Base-by-base conservation (phyloP, 2,797 vertebrate species). In the Halcyon smyrnensis region DNA sequence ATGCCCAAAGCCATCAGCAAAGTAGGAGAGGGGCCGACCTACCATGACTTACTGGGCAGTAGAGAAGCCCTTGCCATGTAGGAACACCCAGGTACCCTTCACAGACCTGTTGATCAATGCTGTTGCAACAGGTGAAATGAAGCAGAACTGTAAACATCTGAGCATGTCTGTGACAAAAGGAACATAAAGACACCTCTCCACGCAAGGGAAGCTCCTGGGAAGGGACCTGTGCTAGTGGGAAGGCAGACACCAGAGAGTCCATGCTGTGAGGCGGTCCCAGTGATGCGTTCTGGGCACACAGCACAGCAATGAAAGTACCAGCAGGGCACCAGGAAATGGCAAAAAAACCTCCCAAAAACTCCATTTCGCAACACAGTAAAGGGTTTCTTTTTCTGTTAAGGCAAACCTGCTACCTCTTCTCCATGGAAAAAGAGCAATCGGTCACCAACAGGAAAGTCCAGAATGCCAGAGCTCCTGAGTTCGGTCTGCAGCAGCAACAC, bases 71-170 rank as follows among this genome's bases (percentile, higher is more conserved):
- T n/a, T 28, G 71, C 12, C 62, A 16, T 0, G 3, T 1, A 36
- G 41, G 25, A 71, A 23, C 68, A 39, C 63, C 23, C 62, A 19
- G 41, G 32, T 7, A 12, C 64, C 87, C 43, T 13, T 13, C n/a
- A 36, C 32, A 14, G 71, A 15, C 30, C 9, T 39, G 37, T n/a
- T 20, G 2, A 27, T 13, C 39, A n/a, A 62, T 34, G 14, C 4
- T 32, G n/a, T 4, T 11, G 37, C 2, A 0, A n/a, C 41, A 20
- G 0, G 4, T 21, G 37, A 67, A 71, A 30, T 1, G 2, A 62
- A 73, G 15, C 53, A 32, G 18, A 82, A 16, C 39, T 51, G 50
- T 30, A 75, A 74, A 56, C 6, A 4, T 3, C 43, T 0, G 6
- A 34, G 68, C 32, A 8, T 0, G 2, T 32, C 34, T 0, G 0